Evolutionary conservation across 2,888 invertebrate species (phyloP), one percentile per base, ranked within the genome.

Genomic region (Caenorhabditis drosophilae): DNA sequence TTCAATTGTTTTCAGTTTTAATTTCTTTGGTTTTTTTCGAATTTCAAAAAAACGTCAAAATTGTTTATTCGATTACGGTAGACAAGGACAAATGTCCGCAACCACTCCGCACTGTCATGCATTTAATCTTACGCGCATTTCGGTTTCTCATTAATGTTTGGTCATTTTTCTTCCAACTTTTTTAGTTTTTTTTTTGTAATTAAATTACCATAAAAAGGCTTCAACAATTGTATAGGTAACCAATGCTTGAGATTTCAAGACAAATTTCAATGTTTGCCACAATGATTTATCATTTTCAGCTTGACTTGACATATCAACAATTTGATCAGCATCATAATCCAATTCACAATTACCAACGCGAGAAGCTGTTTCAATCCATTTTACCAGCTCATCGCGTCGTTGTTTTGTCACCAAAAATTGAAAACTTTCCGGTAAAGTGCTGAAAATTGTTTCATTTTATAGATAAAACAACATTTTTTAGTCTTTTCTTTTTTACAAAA

Each of bases 361-460:
- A 23, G 57, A 51, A 1, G 72, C 72, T 27, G 34, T 60, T 35
- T 68, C 50, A n/a, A 77, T 66, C 73, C 76, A 77, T 35, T 60
- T 47, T 11, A 56, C 51, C 15, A 73, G 20, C 11, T 75, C 67
- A 11, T 52, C 49, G 9, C 54, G 34, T 40, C 61, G 55, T 34
- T 67, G 36, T 25, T 73, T 67, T 2, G 60, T 53, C 18, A 72
- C 69, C 9, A 76, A 59, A 47, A 70, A 76, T 15, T 73, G 68
- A 45, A 75, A 61, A 46, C 73, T 73, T 52, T 77, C 77, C n/a
- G 77, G 77, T 7, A 77, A 57, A 18, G 67, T 71, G 45, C 76
- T 76, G 50, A n/a, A 69, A 72, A 7, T 27, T 25, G 20, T 40
- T 20, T 40, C 20, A 9, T 7, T 16, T 20, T 40, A 31, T n/a